phyloP scores from a whole-genome alignment of 2,797 vertebrate genomes.

The Poeciliopsis presidionis region DNA sequence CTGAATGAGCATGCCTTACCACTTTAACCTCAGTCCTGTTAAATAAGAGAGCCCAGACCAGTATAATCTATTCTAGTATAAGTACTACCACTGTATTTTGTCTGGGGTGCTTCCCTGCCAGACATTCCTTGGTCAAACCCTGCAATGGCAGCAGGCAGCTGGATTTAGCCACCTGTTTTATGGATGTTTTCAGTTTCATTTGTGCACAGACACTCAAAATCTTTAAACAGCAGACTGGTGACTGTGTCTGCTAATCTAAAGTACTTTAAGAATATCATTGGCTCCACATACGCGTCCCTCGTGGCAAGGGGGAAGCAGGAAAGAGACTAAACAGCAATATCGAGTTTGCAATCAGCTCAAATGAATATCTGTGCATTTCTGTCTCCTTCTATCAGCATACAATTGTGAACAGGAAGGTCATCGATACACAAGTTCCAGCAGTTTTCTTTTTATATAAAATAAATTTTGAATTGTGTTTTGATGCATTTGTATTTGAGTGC shows the following conservation, averaged over 20 bases:
- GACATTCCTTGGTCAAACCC: slow-evolving; percentile 66
- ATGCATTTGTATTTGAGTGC: not conserved
- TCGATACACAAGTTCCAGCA: not conserved
- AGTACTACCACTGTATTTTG: slow-evolving; percentile 49
- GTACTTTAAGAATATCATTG: slow-evolving; percentile 36
- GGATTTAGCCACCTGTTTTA: slow-evolving; percentile 76
- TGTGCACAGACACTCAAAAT: slow-evolving; percentile 33
- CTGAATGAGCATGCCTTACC: slow-evolving; percentile 36
- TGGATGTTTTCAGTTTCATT: slow-evolving; percentile 67
- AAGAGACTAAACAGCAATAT: slow-evolving; percentile 62
- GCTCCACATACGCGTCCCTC: slow-evolving; percentile 62
- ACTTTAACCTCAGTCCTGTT: slow-evolving; percentile 54
- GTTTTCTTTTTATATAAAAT: not conserved
- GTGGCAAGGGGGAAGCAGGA: slow-evolving; percentile 46
- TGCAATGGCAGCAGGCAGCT: slow-evolving; percentile 36
- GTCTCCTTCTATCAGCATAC: slow-evolving; percentile 6
- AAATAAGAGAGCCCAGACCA: slow-evolving; percentile 35
- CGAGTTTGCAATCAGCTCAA: slow-evolving; percentile 60
- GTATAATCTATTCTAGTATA: slow-evolving; percentile 60
- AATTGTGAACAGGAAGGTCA: not conserved
- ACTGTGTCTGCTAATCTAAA: slow-evolving; percentile 45
- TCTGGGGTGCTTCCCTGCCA: slow-evolving; percentile 47
- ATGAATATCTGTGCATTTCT: slow-evolving; percentile 46
- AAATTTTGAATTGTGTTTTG: not conserved
- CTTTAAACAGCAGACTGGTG: slow-evolving; percentile 47